Percentiles rank a stretch among this genome's conserved stretches.
Evolutionary conservation across 1,140 invertebrate genomes (phyloP).

Genomic region (Lasaia peninsularis): DNA sequence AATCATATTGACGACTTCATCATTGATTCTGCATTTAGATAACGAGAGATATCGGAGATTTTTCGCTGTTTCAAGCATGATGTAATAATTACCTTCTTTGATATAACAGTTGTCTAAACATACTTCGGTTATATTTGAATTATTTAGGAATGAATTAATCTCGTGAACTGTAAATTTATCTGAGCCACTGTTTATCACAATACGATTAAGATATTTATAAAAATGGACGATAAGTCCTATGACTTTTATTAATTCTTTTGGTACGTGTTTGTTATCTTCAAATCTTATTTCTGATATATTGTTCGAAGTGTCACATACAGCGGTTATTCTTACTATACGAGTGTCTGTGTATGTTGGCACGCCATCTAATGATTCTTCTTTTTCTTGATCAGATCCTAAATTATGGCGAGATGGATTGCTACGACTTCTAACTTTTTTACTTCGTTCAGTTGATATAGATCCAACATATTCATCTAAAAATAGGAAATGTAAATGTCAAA

Average conservation of each 20-base stretch:
- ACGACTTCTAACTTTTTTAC: slow-evolving; percentile 30
- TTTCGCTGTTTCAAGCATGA: slow-evolving; percentile 33
- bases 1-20: slow-evolving; percentile 38
- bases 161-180: slow-evolving; percentile 38
- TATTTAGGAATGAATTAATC: slow-evolving; percentile 36
- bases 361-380: slow-evolving; percentile 20
- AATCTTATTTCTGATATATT: slow-evolving; percentile 42
- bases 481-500: not conserved
- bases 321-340: slow-evolving; percentile 25
- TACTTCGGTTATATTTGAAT: slow-evolving; percentile 41
- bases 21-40: slow-evolving; percentile 44
- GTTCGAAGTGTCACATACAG: slow-evolving; percentile 33
- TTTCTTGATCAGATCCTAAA: slow-evolving; percentile 22
- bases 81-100: slow-evolving; percentile 41
- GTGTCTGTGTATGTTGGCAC: not conserved
- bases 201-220: slow-evolving; percentile 28
- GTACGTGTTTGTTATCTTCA: slow-evolving; percentile 36
- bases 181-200: slow-evolving; percentile 39
- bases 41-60: slow-evolving; percentile 41
- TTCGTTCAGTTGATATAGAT: slow-evolving; percentile 24
- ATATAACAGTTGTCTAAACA: slow-evolving; percentile 42
- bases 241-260: slow-evolving; percentile 37
- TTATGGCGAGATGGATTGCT: slow-evolving; percentile 27
- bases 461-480: slow-evolving; percentile 38
- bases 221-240: slow-evolving; percentile 38